phyloP scores from a whole-genome alignment of 1,140 invertebrate species.

The Drosophila punjabiensis region DNA sequence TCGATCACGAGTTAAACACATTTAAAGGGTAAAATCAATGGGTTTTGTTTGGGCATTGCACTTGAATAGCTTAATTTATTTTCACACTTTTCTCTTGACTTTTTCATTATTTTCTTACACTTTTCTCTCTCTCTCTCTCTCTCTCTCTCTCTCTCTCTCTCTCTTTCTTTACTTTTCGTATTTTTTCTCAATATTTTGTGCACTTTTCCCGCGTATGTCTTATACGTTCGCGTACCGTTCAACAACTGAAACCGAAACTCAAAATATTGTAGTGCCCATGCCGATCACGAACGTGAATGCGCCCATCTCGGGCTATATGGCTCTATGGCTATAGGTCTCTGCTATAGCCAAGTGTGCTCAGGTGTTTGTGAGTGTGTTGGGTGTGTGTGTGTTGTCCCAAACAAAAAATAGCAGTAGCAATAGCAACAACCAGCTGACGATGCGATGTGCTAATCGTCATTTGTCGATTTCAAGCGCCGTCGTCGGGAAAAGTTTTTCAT shows the following conservation, averaged over 20 bases:
- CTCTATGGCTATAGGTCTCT: not conserved
- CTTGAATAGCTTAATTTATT: constrained; percentile 23
- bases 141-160: not conserved
- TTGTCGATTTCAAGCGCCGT: constrained; percentile 39
- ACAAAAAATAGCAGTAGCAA: constrained; percentile 56
- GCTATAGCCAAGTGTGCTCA: constrained; percentile 23
- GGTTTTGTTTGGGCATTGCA: constrained; percentile 9
- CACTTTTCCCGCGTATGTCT: constrained; percentile 58
- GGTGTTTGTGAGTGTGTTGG: not conserved
- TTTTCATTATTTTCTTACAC: constrained; percentile 28
- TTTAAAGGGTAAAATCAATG: not conserved
- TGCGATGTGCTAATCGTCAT: constrained; percentile 58
- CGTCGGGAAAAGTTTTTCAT: constrained; percentile 43
- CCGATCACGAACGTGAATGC: constrained; percentile 71
- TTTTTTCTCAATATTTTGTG: constrained; percentile 19
- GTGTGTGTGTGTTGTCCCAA: constrained; percentile 49
- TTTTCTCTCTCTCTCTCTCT: constrained; percentile 12
- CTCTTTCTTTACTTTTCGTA: not conserved
- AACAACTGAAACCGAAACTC: constrained; percentile 66
- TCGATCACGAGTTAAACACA: constrained; percentile 37
- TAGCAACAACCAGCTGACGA: constrained; percentile 24
- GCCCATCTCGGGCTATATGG: constrained; percentile 39
- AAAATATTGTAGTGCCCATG: constrained; percentile 64
- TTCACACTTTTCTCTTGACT: constrained; percentile 31
- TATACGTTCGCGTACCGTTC: constrained; percentile 61